Evolutionary conservation across 2,113 vertebrate genomes (phyloP), one percentile per base, ranked within the genome.

Genomic region (Epinephelus fuscoguttatus): DNA sequence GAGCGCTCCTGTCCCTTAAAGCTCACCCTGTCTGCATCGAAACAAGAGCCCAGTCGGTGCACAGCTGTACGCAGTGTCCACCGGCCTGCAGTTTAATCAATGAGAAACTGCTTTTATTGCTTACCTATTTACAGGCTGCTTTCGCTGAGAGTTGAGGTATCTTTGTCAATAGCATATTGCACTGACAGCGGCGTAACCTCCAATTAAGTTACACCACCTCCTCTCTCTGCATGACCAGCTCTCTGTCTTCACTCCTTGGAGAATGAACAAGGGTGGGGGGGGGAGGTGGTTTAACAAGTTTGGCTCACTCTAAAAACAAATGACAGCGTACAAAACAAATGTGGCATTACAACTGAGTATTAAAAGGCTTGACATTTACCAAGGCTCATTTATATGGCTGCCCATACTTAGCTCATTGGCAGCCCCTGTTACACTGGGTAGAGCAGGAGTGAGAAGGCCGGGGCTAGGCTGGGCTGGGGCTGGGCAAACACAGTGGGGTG

Each of bases 291-390:
- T 87, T 85, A 81, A 85, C 81, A 88, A 84, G 80, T 89, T 85
- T 85, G 84, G 69, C 87, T 76, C 83, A 55, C 82, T 78, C 76
- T 87, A 84, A 92, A 86, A 89, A 89, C 85, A 90, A 93, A 93
- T 85, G 80, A 86, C 84, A 88, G 84, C 78, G 81, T 70, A 75
- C 82, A 77, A 92, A 92, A 93, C 86, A 93, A 92, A 91, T 87
- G 84, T 85, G 84, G 82, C 84, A 84, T 84, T 91, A 90, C 87
- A 90, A 89, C 78, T 75, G 77, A 75, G 84, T 79, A 91, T 93
- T 91, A 93, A 94, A 94, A 90, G 85, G 76, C 73, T 57, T 90
- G 89, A 93, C 93, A 94, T 94, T 95, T 92, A 94, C 85, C 81
- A 70, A 82, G 84, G 74, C 90, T 91, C 75, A 84, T 93, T 94